These are phyloP conservation scores for Capromys pilorides DNA, from an alignment of 2,797 vertebrate genomes.

Conservation along the genomic window DNA sequence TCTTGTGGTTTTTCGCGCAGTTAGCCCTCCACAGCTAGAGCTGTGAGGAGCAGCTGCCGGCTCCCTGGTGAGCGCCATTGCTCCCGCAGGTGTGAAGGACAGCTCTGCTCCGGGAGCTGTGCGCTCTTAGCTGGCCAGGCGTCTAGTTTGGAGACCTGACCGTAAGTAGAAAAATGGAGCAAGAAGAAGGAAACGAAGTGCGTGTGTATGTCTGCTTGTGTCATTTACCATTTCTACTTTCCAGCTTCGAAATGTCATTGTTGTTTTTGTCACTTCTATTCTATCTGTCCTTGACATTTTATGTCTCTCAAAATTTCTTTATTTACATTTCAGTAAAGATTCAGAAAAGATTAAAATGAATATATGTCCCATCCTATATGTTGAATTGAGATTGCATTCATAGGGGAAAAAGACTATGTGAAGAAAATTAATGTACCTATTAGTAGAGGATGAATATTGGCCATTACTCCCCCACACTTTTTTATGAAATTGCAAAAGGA, in stretches of 20 bases:
- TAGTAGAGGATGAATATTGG: background rate
- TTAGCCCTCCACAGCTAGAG: too few species aligned
- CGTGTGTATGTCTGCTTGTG: background rate
- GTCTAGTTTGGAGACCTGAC: too few species aligned
- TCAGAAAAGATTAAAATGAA: constrained; percentile 35
- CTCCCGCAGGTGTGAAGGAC: too few species aligned
- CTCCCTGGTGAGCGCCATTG: too few species aligned
- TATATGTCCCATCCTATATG: background rate
- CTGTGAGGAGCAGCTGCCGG: too few species aligned
- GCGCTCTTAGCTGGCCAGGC: too few species aligned
- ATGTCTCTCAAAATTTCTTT: constrained; percentile 50
- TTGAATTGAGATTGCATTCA: background rate
- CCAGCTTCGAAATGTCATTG: constrained; percentile 57
- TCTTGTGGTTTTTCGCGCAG: too few species aligned
- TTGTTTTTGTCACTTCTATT: constrained; percentile 50
- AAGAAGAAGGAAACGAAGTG: background rate
- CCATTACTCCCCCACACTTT: background rate
- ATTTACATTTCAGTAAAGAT: constrained; percentile 45
- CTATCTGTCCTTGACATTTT: constrained; percentile 68
- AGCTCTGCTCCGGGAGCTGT: too few species aligned
- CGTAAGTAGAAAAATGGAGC: background rate
- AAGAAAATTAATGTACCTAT: constrained; percentile 22
- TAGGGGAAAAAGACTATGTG: background rate
- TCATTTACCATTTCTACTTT: constrained; percentile 43
- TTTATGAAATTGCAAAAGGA: constrained; percentile 12